Percentiles rank a stretch among this genome's conserved stretches.
Evolutionary conservation across 2,113 vertebrate genomes (phyloP).

Genomic region (Mugil cephalus): DNA sequence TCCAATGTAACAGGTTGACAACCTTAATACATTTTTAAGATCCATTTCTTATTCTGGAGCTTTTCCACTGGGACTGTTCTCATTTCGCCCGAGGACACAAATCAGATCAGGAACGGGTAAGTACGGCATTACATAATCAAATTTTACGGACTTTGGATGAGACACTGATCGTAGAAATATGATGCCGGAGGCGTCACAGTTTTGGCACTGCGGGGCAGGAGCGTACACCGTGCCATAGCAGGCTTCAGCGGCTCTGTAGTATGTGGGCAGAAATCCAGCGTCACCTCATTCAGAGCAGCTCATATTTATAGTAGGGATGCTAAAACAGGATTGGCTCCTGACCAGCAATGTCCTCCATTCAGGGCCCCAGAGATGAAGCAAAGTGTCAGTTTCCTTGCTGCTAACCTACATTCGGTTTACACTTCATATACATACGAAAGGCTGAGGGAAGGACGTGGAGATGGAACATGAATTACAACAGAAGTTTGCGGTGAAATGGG

Average conservation of each 20-base stretch:
- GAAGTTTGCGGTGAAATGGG: background rate
- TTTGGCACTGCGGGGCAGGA: constrained; percentile 50
- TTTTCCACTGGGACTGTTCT: background rate
- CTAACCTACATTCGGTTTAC: constrained; percentile 76
- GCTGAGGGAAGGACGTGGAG: constrained; percentile 12
- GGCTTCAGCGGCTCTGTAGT: constrained; percentile 57
- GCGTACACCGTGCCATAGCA: constrained; percentile 52
- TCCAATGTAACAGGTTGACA: too few relatives aligned
- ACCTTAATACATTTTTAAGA: too few relatives aligned
- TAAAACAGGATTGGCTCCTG: constrained; percentile 82
- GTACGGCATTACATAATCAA: constrained; percentile 29
- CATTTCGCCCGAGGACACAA: background rate
- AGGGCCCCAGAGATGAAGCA: constrained; percentile 62
- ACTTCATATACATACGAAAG: background rate
- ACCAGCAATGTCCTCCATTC: constrained; percentile 81
- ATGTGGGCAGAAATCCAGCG: constrained; percentile 73
- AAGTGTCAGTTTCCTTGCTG: constrained; percentile 70
- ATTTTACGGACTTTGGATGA: background rate
- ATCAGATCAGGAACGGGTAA: background rate
- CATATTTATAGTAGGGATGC: constrained; percentile 82
- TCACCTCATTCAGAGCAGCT: constrained; percentile 80
- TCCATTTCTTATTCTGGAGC: background rate
- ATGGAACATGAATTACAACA: background rate
- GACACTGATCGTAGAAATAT: constrained; percentile 53
- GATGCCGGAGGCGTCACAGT: constrained; percentile 36